Conservation (phyloP, 1,140 invertebrate species). For the Microvelia longipes region DNA sequence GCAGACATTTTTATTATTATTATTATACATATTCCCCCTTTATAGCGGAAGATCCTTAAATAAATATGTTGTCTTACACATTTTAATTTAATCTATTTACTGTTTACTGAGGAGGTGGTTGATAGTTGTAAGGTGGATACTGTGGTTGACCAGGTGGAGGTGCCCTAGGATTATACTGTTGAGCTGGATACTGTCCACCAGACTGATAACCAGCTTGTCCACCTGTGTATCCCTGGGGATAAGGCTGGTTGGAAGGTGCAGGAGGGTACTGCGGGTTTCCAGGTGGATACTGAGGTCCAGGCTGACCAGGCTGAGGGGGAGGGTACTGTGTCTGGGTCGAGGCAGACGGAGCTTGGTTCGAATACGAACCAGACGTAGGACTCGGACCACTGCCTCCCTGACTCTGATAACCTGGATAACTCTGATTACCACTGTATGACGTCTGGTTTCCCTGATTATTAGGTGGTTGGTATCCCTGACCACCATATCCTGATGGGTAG, state of each 20-base stretch:
- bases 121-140: slow-evolving; percentile 7
- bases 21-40: too few species aligned
- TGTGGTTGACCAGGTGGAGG: background rate
- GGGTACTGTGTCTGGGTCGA: background rate
- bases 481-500: background rate
- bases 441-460: background rate
- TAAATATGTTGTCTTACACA: too few species aligned
- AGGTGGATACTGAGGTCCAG: background rate
- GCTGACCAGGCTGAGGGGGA: background rate
- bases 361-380: background rate
- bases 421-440: background rate
- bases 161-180: slow-evolving; percentile 3
- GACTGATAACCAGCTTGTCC: background rate
- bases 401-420: background rate
- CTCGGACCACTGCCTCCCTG: background rate
- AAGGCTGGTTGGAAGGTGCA: background rate
- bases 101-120: slow-evolving; percentile 14
- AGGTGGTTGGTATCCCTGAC: background rate
- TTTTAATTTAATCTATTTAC: too few species aligned
- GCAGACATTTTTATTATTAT: too few species aligned
- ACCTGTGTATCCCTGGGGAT: background rate
- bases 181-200: background rate
- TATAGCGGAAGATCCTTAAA: too few species aligned
- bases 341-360: background rate
- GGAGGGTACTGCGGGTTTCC: background rate